Evolutionary conservation across 2,113 vertebrate species (phyloP), one percentile per base, ranked within the genome.

Genomic region (Oryzias curvinotus): DNA sequence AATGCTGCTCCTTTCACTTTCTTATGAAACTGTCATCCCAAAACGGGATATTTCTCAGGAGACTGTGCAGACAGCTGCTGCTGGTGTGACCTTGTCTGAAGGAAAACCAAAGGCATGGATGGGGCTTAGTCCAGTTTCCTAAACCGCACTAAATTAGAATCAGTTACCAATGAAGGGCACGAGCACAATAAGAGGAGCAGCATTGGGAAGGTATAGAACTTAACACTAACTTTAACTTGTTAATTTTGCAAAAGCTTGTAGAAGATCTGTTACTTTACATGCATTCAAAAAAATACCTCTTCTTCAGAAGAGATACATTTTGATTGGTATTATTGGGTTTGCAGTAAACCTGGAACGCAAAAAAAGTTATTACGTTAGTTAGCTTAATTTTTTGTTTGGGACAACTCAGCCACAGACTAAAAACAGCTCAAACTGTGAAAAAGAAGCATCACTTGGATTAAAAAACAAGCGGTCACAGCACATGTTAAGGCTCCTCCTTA

Each of bases 11-110:
- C 60, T 23, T 68, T 72, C 65, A 25, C 69, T 78, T 74, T 57
- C 5, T 26, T 53, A 18, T 78, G 68, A 17, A 55, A 45, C 66
- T 82, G 84, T 88, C 83, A 76, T 57, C 88, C 75, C 67, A 83
- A 50, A 78, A 56, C 51, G 71, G 68, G 65, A 53, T 82, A 79
- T 85, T 75, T 85, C 85, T 81, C 85, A 82, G 61, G 73, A 78
- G 81, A 69, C 63, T 21, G 42, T 72, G 46, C 63, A 81, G 85
- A 87, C 85, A 90, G 78, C 61, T 75, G 65, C 76, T 62, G 65
- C 76, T 59, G 65, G 83, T 75, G 83, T 62, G 81, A 85, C 76
- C 64, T 80, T 82, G 80, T 83, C 85, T 83, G 56, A 14, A 25
- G 18, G 60, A 55, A 69, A 81, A 84, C 83, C 75, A 78, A 71